Conservation (phyloP, 1,140 invertebrate species). For the Rhizoglyphus robini region DNA sequence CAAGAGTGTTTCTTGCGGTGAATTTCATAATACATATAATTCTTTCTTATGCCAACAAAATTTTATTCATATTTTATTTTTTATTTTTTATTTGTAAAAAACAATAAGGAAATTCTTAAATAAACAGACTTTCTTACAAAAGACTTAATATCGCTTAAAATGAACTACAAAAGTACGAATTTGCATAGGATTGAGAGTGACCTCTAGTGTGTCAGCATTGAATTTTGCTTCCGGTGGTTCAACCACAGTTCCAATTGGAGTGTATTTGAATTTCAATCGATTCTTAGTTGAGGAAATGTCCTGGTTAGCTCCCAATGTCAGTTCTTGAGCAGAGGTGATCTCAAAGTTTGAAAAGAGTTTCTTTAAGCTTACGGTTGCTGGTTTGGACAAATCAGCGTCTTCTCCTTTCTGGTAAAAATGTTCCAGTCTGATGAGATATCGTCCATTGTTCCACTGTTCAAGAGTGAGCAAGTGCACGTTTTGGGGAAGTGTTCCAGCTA, state of each 20-base stretch:
- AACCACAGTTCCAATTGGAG: neutral
- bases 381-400: constrained; percentile 41
- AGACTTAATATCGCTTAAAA: too few species aligned
- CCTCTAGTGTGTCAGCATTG: constrained; percentile 20
- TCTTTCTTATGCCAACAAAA: too few species aligned
- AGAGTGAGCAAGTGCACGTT: constrained; percentile 73
- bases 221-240: neutral
- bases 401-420: constrained; percentile 65
- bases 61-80: too few species aligned
- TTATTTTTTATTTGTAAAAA: too few species aligned
- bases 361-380: constrained; percentile 38
- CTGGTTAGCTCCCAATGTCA: constrained; percentile 54
- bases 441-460: constrained; percentile 57
- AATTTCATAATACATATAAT: too few species aligned
- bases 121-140: too few species aligned
- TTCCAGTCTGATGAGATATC: constrained; percentile 69
- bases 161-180: constrained; percentile 49
- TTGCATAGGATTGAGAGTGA: constrained; percentile 45
- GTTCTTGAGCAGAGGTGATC: constrained; percentile 46
- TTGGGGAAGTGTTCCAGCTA: constrained; percentile 43
- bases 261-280: constrained; percentile 22
- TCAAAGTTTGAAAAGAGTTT: constrained; percentile 44
- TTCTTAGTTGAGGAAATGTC: constrained; percentile 31
- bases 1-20: too few species aligned
- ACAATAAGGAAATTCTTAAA: too few species aligned